Percentiles rank a stretch among this genome's conserved stretches.
Evolutionary conservation across 2,797 vertebrate species (phyloP).

Genomic region (Philypnodon macrostomus): DNA sequence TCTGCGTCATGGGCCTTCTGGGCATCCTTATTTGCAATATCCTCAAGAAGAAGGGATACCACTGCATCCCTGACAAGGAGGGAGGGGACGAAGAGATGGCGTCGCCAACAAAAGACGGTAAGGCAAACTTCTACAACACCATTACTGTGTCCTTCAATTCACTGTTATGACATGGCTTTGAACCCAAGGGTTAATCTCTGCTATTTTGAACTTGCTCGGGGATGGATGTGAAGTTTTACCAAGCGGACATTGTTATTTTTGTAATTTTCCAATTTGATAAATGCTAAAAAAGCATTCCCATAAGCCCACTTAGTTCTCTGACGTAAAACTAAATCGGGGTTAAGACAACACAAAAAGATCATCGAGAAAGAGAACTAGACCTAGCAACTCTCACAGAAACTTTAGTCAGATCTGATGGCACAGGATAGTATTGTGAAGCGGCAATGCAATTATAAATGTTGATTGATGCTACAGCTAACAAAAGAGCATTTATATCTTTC

Average conservation of each 20-base stretch:
- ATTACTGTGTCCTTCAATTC: constrained; percentile 7
- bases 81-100: constrained; percentile 70
- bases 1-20: constrained; percentile 91
- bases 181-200: constrained; percentile 15
- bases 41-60: constrained; percentile 92
- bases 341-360: constrained; percentile 6
- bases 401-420: too few relatives aligned
- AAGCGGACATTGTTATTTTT: constrained; percentile 38
- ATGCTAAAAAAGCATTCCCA: constrained; percentile 33
- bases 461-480: not conserved
- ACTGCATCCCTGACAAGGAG: constrained; percentile 86
- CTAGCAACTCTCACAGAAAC: too few relatives aligned
- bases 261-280: constrained; percentile 35
- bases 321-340: constrained; percentile 24
- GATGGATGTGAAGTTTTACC: constrained; percentile 21
- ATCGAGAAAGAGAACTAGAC: not conserved
- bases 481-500: not conserved
- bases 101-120: constrained; percentile 80
- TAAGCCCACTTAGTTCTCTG: not conserved
- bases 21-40: constrained; percentile 95
- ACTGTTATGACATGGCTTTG: constrained; percentile 19
- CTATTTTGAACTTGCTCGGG: constrained; percentile 27
- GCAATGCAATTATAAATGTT: not conserved
- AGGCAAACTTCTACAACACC: constrained; percentile 34
- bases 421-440: too few relatives aligned